These are phyloP conservation scores for Drosophila meridiana DNA, from an alignment of 2,888 invertebrate species.

Conservation along the genomic window DNA sequence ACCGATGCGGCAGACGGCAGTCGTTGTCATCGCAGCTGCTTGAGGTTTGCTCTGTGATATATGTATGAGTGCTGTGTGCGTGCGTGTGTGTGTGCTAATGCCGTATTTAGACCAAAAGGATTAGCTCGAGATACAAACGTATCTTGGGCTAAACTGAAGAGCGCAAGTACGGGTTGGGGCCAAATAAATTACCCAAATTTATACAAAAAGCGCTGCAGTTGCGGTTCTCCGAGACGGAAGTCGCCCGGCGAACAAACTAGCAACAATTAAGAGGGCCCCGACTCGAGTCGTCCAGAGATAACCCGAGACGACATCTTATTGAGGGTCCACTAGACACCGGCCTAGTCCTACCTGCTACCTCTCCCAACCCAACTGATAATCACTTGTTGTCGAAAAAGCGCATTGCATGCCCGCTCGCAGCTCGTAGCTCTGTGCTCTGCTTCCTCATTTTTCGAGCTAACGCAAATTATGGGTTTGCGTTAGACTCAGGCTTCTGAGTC, in stretches of 20 bases:
- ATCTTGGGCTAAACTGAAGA: constrained; percentile 55
- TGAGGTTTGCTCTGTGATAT: constrained; percentile 68
- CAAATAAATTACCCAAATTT: constrained; percentile 68
- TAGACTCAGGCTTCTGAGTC: constrained; percentile 28
- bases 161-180: constrained; percentile 22
- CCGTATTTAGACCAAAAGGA: constrained; percentile 71
- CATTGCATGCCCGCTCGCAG: constrained; percentile 36
- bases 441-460: constrained; percentile 57
- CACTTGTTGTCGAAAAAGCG: constrained; percentile 40
- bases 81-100: constrained; percentile 42
- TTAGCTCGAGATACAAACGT: constrained; percentile 72
- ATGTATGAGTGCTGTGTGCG: constrained; percentile 48
- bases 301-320: constrained; percentile 11
- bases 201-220: constrained; percentile 41
- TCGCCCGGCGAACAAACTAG: constrained; percentile 62
- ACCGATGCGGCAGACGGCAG: constrained; percentile 15
- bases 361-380: constrained; percentile 40
- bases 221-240: constrained; percentile 50
- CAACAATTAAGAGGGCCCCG: constrained; percentile 58
- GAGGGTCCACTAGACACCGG: neutral
- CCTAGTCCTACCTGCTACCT: constrained; percentile 14
- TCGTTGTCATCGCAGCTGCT: constrained; percentile 62
- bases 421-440: constrained; percentile 38
- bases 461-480: constrained; percentile 72
- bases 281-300: neutral